These are phyloP conservation scores for Carlito syrichta DNA, from an alignment of 2,113 vertebrate species.

Conservation along the genomic window DNA sequence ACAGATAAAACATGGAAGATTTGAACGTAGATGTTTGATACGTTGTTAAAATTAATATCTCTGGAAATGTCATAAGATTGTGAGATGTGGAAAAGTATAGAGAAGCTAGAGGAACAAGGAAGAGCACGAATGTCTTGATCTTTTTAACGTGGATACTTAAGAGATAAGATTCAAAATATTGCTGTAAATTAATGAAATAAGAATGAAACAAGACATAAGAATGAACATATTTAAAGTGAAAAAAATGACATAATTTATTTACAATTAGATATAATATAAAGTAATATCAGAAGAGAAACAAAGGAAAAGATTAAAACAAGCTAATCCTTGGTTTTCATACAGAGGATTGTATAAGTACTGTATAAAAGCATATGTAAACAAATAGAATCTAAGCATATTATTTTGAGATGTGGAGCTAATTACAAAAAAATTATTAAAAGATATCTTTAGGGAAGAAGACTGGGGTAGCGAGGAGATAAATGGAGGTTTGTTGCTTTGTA, in stretches of 20 bases:
- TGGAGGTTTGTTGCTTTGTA: background rate
- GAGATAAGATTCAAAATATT: background rate
- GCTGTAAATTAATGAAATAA: background rate
- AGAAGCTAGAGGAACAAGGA: background rate
- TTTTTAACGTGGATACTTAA: background rate
- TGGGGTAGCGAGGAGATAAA: background rate
- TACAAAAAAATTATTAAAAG: background rate
- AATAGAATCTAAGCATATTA: background rate
- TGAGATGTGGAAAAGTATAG: background rate
- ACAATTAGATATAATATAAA: background rate
- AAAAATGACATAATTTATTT: background rate
- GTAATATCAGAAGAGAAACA: background rate
- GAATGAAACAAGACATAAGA: too few species aligned
- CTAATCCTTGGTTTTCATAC: background rate
- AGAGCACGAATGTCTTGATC: background rate
- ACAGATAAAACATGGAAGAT: background rate
- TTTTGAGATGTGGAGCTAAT: background rate
- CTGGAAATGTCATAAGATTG: background rate
- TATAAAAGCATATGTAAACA: background rate
- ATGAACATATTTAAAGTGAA: background rate
- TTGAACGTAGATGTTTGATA: background rate
- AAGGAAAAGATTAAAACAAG: background rate
- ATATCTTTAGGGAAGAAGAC: background rate
- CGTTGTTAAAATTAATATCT: background rate
- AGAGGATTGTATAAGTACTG: background rate